phyloP scores from a whole-genome alignment of 1,140 invertebrate species.

The Drosophila novamexicana region DNA sequence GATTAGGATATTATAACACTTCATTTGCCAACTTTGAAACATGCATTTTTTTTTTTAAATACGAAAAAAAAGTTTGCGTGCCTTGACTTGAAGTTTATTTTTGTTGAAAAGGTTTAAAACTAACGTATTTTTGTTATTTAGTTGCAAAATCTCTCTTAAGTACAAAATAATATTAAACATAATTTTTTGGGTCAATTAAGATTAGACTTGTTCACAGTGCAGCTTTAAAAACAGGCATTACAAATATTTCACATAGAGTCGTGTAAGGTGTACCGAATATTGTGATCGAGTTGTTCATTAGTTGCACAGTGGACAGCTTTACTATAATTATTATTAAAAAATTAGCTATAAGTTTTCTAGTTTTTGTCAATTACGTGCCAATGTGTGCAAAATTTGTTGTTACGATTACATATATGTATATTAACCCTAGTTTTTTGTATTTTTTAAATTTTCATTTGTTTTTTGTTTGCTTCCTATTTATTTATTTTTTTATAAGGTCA shows the following conservation, averaged over 20 bases:
- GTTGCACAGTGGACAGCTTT: conserved; percentile 19
- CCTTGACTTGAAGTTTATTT: conserved; percentile 64
- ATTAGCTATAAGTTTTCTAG: conserved; percentile 67
- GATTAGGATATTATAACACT: neutral
- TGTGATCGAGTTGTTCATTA: conserved; percentile 1
- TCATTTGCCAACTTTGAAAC: neutral
- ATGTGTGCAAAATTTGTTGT: conserved; percentile 71
- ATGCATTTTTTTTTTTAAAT: neutral
- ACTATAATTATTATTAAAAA: conserved; percentile 34
- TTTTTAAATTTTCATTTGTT: conserved; percentile 46
- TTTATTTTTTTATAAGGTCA: conserved; percentile 68
- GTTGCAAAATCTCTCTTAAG: conserved; percentile 56
- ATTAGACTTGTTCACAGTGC: conserved; percentile 22
- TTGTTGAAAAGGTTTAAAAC: conserved; percentile 55
- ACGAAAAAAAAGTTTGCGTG: neutral
- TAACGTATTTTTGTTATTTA: conserved; percentile 45
- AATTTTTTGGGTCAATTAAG: conserved; percentile 34
- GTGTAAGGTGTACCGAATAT: neutral
- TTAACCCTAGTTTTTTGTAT: conserved; percentile 60
- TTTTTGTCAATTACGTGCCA: conserved; percentile 54
- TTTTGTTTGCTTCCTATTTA: conserved; percentile 39
- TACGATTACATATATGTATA: conserved; percentile 55
- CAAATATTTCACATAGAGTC: neutral
- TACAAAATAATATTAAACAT: conserved; percentile 63
- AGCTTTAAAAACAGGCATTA: conserved; percentile 1